These are phyloP conservation scores for Sarcophilus harrisii DNA, from an alignment of 2,797 vertebrate species.

Conservation along the genomic window DNA sequence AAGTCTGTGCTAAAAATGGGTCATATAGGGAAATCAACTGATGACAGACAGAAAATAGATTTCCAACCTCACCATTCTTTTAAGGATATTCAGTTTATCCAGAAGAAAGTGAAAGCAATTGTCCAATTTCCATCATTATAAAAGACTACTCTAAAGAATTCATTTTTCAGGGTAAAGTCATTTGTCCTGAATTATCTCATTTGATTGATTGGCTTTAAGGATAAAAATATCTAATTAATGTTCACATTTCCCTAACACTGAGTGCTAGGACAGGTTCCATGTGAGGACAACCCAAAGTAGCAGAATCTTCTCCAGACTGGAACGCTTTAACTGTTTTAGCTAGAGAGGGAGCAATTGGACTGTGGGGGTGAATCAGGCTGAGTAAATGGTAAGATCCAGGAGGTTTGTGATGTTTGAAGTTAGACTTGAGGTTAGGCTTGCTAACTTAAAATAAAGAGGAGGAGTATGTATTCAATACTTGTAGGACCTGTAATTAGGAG, in stretches of 20 bases:
- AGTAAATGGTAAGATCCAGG: background rate
- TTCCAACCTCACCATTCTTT: accelerated
- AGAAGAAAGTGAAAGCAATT: background rate
- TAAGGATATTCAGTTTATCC: background rate
- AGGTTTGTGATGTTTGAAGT: background rate
- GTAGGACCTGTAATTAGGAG: background rate
- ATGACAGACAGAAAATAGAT: background rate
- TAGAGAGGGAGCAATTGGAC: background rate
- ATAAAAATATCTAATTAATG: background rate
- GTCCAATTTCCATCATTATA: background rate
- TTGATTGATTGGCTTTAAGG: background rate
- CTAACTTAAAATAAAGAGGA: background rate
- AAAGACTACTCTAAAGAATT: background rate
- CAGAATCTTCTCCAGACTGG: background rate
- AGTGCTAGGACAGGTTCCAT: background rate
- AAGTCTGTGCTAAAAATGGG: background rate
- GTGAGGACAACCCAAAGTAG: background rate
- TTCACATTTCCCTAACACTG: background rate
- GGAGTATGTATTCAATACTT: background rate
- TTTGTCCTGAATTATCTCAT: background rate
- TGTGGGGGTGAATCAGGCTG: background rate
- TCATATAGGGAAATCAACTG: background rate
- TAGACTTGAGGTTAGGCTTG: background rate
- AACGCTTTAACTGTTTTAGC: background rate
- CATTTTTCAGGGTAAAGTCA: background rate